phyloP scores from a whole-genome alignment of 2,797 vertebrate genomes.

The Eutrigla gurnardus region DNA sequence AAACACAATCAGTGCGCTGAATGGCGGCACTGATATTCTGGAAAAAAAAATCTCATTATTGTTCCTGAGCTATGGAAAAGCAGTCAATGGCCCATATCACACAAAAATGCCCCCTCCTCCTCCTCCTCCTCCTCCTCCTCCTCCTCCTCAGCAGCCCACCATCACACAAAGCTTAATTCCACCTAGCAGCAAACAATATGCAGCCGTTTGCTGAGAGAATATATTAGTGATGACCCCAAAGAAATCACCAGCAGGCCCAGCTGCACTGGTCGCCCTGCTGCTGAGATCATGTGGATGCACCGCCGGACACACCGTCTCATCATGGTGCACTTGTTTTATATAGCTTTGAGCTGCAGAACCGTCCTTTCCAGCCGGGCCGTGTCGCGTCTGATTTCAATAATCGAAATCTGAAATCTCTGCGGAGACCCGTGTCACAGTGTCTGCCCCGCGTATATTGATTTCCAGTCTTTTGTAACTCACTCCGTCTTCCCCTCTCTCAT shows the following conservation, averaged over 20 bases:
- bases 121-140: not conserved
- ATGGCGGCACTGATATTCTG: slow-evolving; percentile 84
- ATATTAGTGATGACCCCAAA: slow-evolving; percentile 78
- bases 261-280: slow-evolving; percentile 25
- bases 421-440: slow-evolving; percentile 20
- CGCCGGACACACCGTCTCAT: not conserved
- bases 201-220: slow-evolving; percentile 76
- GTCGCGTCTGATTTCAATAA: slow-evolving; percentile 35
- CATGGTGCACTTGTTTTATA: not conserved
- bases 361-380: slow-evolving; percentile 17
- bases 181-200: slow-evolving; percentile 80
- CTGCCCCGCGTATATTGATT: slow-evolving; percentile 24
- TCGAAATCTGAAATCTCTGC: slow-evolving; percentile 23
- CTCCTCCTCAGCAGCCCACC: slow-evolving; percentile 68
- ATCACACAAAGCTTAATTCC: slow-evolving; percentile 81
- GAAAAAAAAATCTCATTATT: slow-evolving; percentile 83
- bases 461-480: slow-evolving; percentile 35
- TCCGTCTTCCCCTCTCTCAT: slow-evolving; percentile 23
- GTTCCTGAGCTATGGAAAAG: slow-evolving; percentile 85
- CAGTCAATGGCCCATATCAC: slow-evolving; percentile 87
- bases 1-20: slow-evolving; percentile 84
- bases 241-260: slow-evolving; percentile 56
- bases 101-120: slow-evolving; percentile 70
- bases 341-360: not conserved
- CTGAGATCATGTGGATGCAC: slow-evolving; percentile 21